These are phyloP conservation scores for Strix uralensis DNA, from an alignment of 2,113 vertebrate genomes.

Conservation along the genomic window DNA sequence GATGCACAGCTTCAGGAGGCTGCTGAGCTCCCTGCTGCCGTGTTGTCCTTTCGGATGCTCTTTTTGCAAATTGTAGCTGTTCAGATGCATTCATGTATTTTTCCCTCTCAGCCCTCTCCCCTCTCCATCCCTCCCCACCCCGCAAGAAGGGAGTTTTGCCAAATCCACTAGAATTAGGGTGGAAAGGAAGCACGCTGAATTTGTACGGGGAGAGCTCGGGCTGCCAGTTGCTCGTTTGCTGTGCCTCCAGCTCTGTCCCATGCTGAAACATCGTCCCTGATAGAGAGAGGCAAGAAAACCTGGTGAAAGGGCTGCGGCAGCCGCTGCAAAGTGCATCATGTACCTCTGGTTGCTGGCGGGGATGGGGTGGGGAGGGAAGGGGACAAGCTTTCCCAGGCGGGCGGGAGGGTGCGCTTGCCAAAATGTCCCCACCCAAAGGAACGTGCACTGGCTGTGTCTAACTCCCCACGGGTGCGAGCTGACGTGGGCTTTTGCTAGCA, in stretches of 20 bases:
- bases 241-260: not conserved
- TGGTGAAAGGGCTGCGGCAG: conserved; percentile 7
- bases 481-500: conserved; percentile 59
- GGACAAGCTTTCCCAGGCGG: conserved; percentile 52
- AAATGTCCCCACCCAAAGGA: conserved; percentile 49
- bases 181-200: not conserved
- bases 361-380: conserved; percentile 48
- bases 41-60: not conserved
- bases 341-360: conserved; percentile 56
- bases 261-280: not conserved
- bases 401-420: conserved; percentile 25
- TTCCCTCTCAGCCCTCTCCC: not conserved
- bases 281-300: conserved; percentile 22
- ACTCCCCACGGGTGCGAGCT: conserved; percentile 35
- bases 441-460: conserved; percentile 51
- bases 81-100: not conserved
- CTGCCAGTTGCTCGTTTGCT: not conserved
- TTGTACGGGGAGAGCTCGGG: not conserved
- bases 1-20: not conserved
- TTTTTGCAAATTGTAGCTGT: conserved; percentile 1
- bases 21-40: not conserved
- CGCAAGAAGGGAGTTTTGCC: not conserved
- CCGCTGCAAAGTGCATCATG: conserved; percentile 24
- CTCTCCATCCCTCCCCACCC: not conserved
- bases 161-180: not conserved